Evolutionary conservation across 2,797 vertebrate genomes (phyloP), one percentile per base, ranked within the genome.

Genomic region (Diplodus sargus): DNA sequence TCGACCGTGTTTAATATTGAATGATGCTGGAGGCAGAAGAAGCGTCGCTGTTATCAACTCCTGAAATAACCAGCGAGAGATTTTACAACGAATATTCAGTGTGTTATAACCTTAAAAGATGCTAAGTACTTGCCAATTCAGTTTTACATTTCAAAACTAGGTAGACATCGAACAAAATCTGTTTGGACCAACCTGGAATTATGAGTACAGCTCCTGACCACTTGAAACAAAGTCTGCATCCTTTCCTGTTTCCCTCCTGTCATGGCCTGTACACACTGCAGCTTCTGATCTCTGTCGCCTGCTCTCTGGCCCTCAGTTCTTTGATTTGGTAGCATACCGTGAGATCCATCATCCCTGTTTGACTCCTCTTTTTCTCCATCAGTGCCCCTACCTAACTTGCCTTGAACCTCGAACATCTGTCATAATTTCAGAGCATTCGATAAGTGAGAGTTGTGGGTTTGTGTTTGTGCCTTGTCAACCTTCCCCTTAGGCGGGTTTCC

Each of bases 1-100:
- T 34, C 13, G 2, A 51, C 65, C 61, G 45, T 76, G 71, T 74
- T 85, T 69, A 58, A 71, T 74, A 42, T 67, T 70, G 13, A 75
- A 76, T 58, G 59, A 52, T 22, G n/a, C 66, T 25, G 48, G 28
- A 76, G 16, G 82, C 28, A 30, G 54, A 30, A 42, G 43, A 12
- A 5, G 7, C 53, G 56, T 28, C 60, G n/a, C 42, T 73, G 23
- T 52, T 28, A 52, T 61, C 15, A 12, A 1, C 12, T 56, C 1
- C 4, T 65, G n/a, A 65, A 45, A 15, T 45, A 47, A 16, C 7
- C n/a, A 7, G 10, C 15, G 58, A 43, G 43, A 18, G 4, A 13
- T 51, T 34, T 30, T 16, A 43, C 17, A 17, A 1, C 22, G 39
- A 54, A 65, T 34, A 30, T 34, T 51, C 9, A 39, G 39, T 39